Base-by-base conservation (phyloP, 2,888 invertebrate genomes). In the Tiliacea aurago region DNA sequence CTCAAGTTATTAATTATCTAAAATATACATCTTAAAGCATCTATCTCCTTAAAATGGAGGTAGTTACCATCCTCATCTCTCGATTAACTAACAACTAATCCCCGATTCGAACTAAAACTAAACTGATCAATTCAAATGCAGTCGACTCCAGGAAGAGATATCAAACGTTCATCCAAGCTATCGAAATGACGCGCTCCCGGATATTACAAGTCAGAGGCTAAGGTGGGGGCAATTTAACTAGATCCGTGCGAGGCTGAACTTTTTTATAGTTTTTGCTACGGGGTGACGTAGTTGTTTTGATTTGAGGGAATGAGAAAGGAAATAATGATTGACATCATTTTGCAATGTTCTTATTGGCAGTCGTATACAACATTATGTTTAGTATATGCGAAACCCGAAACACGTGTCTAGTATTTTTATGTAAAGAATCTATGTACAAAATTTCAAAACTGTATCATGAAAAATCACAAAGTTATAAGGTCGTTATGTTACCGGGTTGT, bases 151-250 rank as follows among this genome's bases (percentile, higher is more conserved):
- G 87, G 87, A 88, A 87, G 82, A 85, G 86, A 85, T 85, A 87
- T 89, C 84, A 87, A 78, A 64, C 81, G 85, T 85, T 83, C 84
- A 86, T 84, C 82, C 78, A 64, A 75, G 70, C 64, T 85, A 84
- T 86, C 84, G 78, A 83, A 88, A 87, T 86, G 87, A 85, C 81
- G 76, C 69, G 68, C 66, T 68, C 68, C 84, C 90, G 91, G 91
- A 91, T 91, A 91, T 91, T 91, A 88, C 85, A 85, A 88, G 83
- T 84, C 84, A 80, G 81, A 72, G 67, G 67, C 53, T 75, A 67
- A 84, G 78, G 73, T 81, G 58, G 62, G 67, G 51, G 58, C 70
- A 74, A 80, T 85, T 84, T 81, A 77, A 77, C 58, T 68, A 45
- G 63, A 41, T 49, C 33, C 45, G 45, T 77, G 51, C n/a, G 62